Evolutionary conservation across 1,140 invertebrate genomes (phyloP).

Genomic region (Chironomus tepperi): DNA sequence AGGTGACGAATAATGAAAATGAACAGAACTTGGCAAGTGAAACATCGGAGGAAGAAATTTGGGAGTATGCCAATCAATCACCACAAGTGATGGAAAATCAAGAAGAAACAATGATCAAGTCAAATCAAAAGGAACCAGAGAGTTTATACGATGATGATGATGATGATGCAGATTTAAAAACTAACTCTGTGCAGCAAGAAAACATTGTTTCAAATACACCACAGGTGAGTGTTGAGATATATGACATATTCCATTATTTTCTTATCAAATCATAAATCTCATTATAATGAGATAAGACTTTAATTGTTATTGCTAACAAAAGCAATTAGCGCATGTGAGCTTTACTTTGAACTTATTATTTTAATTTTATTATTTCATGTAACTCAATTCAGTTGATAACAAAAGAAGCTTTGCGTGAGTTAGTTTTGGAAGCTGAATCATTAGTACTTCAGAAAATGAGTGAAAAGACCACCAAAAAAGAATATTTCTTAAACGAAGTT

Average conservation of each 20-base stretch:
- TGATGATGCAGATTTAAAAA: neutral
- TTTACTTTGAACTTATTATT: neutral
- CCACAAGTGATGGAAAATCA: neutral
- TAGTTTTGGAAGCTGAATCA: neutral
- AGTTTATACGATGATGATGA: neutral
- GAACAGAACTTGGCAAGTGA: conserved; percentile 44
- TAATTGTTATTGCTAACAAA: neutral
- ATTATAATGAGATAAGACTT: neutral
- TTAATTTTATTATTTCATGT: neutral
- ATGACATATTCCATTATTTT: no score
- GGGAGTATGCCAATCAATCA: neutral
- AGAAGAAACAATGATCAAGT: neutral
- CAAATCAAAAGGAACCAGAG: neutral
- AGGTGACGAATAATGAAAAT: conserved; percentile 34
- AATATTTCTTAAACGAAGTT: conserved; percentile 15
- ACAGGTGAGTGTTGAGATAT: neutral
- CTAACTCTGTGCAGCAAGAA: neutral
- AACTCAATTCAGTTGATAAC: neutral
- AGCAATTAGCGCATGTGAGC: neutral
- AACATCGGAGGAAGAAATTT: conserved; percentile 55
- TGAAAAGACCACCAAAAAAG: neutral
- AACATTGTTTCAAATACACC: conserved; percentile 7
- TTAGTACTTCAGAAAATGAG: neutral
- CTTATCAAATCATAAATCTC: no score
- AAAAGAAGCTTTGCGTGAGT: conserved; percentile 19